Percentiles rank a stretch among this genome's conserved stretches.
Conservation (phyloP, 1,140 invertebrate species). For the Neotoxoptera formosana region DNA sequence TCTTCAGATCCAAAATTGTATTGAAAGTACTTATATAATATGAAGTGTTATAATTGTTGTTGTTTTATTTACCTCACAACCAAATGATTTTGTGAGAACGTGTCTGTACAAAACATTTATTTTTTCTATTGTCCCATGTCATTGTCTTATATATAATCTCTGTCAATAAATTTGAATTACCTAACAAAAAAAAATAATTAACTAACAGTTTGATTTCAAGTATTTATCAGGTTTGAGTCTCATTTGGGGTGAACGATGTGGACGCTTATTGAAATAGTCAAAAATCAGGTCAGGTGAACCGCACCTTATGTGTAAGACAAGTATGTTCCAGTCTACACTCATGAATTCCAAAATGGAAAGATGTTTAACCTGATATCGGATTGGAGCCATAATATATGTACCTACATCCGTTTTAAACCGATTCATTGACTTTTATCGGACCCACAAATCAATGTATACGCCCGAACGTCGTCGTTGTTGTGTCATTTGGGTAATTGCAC, state of each 20-base stretch:
- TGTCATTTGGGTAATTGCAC: slow-evolving; percentile 35
- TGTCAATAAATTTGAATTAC: background rate
- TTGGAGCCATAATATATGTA: background rate
- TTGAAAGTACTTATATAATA: background rate
- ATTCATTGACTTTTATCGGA: slow-evolving; percentile 46
- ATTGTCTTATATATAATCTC: background rate
- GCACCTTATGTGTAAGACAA: background rate
- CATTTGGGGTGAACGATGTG: background rate
- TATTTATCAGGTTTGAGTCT: background rate
- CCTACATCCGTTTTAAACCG: slow-evolving; percentile 42
- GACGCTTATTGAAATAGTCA: background rate
- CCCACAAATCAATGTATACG: slow-evolving; percentile 19
- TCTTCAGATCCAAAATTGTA: background rate
- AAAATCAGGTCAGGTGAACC: slow-evolving; percentile 39
- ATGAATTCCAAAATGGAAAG: background rate
- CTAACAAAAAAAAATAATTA: background rate
- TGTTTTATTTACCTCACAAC: background rate
- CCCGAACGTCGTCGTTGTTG: background rate
- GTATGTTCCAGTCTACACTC: background rate
- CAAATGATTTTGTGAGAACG: background rate
- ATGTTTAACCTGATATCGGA: slow-evolving; percentile 30
- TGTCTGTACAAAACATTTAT: background rate
- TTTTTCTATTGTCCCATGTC: background rate
- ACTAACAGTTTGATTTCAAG: background rate
- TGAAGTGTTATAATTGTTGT: background rate